phyloP scores from a whole-genome alignment of 1,140 invertebrate genomes.

The Euglossa dilemma region DNA sequence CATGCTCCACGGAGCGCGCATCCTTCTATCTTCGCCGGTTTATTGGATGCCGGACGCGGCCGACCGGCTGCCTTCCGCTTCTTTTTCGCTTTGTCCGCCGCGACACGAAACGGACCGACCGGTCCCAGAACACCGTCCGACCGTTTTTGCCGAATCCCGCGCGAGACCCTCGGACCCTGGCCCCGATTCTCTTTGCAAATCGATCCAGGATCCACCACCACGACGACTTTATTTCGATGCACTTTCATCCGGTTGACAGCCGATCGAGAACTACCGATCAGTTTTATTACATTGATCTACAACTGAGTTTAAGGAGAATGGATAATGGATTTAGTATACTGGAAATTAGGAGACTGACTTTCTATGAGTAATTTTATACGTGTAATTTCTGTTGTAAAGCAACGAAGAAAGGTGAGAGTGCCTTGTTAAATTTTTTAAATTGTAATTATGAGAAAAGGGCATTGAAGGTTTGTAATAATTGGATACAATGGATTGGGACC shows the following conservation, averaged over 20 bases:
- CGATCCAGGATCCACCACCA: background rate
- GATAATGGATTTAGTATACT: too few relatives aligned
- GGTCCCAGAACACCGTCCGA: background rate
- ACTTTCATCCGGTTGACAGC: background rate
- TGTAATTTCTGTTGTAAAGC: too few relatives aligned
- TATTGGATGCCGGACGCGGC: constrained; percentile 59
- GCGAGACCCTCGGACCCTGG: background rate
- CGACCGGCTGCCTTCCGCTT: constrained; percentile 19
- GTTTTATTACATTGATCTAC: background rate
- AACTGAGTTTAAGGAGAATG: too few relatives aligned
- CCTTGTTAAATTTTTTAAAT: too few relatives aligned
- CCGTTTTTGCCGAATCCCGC: background rate
- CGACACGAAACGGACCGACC: background rate
- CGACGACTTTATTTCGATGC: background rate
- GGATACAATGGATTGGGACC: too few relatives aligned
- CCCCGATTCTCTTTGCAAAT: background rate
- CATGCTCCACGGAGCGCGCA: constrained; percentile 21
- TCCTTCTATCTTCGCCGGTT: constrained; percentile 61
- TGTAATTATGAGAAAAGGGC: too few relatives aligned
- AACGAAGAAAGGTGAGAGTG: too few relatives aligned
- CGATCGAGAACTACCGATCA: background rate
- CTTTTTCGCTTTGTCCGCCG: constrained; percentile 51
- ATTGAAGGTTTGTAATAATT: too few relatives aligned
- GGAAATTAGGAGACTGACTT: too few relatives aligned
- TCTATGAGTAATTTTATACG: too few relatives aligned